Conservation (phyloP, 2,113 vertebrate genomes). For the Leuciscus idus region DNA sequence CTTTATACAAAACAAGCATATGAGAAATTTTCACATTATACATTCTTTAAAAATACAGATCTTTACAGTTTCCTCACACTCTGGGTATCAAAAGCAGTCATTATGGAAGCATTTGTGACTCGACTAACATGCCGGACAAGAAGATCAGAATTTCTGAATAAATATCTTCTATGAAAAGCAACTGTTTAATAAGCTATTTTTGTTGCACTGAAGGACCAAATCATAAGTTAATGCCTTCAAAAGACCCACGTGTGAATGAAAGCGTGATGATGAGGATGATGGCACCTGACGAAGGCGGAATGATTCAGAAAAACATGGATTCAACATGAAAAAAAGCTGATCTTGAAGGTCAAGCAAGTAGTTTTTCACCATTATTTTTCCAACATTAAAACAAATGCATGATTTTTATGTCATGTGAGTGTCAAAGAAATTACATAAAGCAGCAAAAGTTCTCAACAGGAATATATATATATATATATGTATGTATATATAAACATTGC, state of each 20-base stretch:
- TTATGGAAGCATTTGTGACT: conserved; percentile 83
- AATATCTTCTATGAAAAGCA: neutral
- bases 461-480: conserved; percentile 12
- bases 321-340: conserved; percentile 53
- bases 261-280: neutral
- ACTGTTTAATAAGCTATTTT: neutral
- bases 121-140: neutral
- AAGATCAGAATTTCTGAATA: neutral
- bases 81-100: conserved; percentile 87
- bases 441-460: conserved; percentile 47
- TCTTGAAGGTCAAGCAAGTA: conserved; percentile 57
- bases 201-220: neutral
- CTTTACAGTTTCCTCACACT: conserved; percentile 78
- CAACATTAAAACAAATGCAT: conserved; percentile 16
- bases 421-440: conserved; percentile 7
- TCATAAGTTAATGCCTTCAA: neutral
- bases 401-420: neutral
- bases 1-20: conserved; percentile 96
- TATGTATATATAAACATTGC: conserved; percentile 38
- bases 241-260: neutral
- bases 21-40: conserved; percentile 92
- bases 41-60: conserved; percentile 97
- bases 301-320: neutral
- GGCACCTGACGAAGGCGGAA: conserved; percentile 1
- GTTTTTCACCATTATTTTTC: conserved; percentile 78